Conservation (phyloP, 1,140 invertebrate genomes). For the Bactericera cockerelli region DNA sequence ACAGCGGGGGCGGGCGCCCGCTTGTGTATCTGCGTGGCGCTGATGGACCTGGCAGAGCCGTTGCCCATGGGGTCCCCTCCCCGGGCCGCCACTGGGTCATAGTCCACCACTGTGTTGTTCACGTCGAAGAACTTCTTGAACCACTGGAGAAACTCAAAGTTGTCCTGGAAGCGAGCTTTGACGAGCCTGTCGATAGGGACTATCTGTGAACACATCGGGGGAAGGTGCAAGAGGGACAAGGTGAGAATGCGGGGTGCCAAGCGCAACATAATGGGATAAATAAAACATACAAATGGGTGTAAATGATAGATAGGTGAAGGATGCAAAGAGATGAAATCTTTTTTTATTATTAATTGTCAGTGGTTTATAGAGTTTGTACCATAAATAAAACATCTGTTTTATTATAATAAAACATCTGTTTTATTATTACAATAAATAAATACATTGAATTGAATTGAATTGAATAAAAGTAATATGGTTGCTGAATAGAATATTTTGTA, state of each 20-base stretch:
- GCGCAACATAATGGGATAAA: no score
- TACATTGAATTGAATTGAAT: no score
- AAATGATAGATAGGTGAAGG: no score
- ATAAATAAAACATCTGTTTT: no score
- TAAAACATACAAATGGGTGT: no score
- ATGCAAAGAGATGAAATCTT: no score
- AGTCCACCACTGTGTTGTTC: conserved; percentile 84
- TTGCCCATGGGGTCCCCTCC: conserved; percentile 66
- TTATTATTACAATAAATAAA: no score
- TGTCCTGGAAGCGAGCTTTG: conserved; percentile 92
- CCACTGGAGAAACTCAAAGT: conserved; percentile 99
- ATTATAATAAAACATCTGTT: no score
- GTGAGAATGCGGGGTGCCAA: background rate
- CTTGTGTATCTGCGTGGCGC: conserved; percentile 10
- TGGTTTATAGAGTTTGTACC: no score
- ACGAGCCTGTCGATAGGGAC: conserved; percentile 78
- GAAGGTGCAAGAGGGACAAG: conserved; percentile 17
- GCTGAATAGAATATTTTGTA: no score
- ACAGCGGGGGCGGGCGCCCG: conserved; percentile 4
- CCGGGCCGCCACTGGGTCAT: conserved; percentile 72
- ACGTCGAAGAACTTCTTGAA: conserved; percentile 99
- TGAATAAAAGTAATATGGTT: no score
- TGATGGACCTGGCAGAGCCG: conserved; percentile 28
- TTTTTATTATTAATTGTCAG: no score
- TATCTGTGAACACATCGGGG: conserved; percentile 40